Evolutionary conservation across 2,888 invertebrate genomes (phyloP).

Genomic region (Chrysopilus asiliformis): DNA sequence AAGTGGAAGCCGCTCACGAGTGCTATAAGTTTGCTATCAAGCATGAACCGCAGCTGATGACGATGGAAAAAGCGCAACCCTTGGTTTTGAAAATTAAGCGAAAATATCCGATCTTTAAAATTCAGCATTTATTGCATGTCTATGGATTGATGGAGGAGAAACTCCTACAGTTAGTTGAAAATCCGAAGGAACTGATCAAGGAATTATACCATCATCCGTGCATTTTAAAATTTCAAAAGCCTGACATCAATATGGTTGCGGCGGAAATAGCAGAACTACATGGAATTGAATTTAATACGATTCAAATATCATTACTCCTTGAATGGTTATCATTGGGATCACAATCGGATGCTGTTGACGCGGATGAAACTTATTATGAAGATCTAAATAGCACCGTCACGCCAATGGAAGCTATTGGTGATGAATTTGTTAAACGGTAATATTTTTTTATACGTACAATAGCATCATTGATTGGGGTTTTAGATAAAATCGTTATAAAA

Average conservation of each 20-base stretch:
- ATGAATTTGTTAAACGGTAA: constrained; percentile 28
- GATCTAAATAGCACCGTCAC: constrained; percentile 21
- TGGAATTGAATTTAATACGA: constrained; percentile 23
- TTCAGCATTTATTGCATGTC: constrained; percentile 31
- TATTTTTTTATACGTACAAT: background rate
- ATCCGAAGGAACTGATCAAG: constrained; percentile 29
- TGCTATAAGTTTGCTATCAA: constrained; percentile 31
- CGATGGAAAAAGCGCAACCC: constrained; percentile 19
- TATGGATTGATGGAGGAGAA: constrained; percentile 32
- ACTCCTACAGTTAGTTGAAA: constrained; percentile 28
- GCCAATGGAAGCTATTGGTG: constrained; percentile 17
- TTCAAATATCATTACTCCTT: constrained; percentile 30
- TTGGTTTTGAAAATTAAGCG: constrained; percentile 30
- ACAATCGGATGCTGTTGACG: constrained; percentile 20
- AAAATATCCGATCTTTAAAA: constrained; percentile 33
- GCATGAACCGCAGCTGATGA: constrained; percentile 20
- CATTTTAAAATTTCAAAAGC: constrained; percentile 27
- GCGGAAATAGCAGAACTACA: constrained; percentile 29
- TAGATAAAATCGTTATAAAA: background rate
- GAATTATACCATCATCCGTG: constrained; percentile 30
- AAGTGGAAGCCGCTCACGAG: constrained; percentile 33
- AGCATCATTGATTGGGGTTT: background rate
- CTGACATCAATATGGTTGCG: constrained; percentile 31
- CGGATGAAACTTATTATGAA: constrained; percentile 34
- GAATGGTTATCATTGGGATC: constrained; percentile 29